Percentiles rank a stretch among this genome's conserved stretches.
phyloP scores from a whole-genome alignment of 2,113 vertebrate genomes.

The Brachyistius frenatus region DNA sequence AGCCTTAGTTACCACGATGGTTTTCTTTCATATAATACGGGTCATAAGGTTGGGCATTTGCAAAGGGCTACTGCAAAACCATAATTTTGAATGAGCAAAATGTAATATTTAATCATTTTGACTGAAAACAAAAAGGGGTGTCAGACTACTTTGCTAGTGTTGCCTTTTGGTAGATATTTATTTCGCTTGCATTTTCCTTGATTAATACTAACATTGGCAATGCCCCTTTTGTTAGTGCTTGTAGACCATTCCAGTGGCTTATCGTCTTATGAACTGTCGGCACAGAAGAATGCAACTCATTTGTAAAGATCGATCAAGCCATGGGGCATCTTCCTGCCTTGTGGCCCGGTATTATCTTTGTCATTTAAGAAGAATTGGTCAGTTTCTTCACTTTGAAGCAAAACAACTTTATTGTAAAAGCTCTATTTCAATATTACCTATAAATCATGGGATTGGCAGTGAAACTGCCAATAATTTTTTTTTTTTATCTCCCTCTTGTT shows the following conservation, averaged over 20 bases:
- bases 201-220: constrained; percentile 58
- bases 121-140: constrained; percentile 42
- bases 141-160: constrained; percentile 50
- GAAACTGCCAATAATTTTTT: background rate
- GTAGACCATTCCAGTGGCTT: constrained; percentile 33
- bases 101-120: background rate
- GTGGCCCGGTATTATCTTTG: constrained; percentile 63
- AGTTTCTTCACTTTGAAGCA: constrained; percentile 24
- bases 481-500: constrained; percentile 38
- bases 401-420: background rate
- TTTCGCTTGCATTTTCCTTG: constrained; percentile 28
- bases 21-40: constrained; percentile 61
- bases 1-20: background rate
- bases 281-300: constrained; percentile 58
- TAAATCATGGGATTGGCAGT: constrained; percentile 19
- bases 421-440: background rate
- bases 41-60: constrained; percentile 62
- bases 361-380: constrained; percentile 6
- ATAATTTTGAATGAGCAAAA: background rate
- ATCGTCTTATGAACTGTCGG: constrained; percentile 18
- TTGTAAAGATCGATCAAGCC: constrained; percentile 29
- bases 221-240: constrained; percentile 36
- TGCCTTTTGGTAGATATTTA: constrained; percentile 34
- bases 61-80: constrained; percentile 27
- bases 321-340: constrained; percentile 56